Percentiles rank a stretch among this genome's conserved stretches.
Evolutionary conservation across 2,113 vertebrate genomes (phyloP).

Genomic region (Pteruthius melanotis): DNA sequence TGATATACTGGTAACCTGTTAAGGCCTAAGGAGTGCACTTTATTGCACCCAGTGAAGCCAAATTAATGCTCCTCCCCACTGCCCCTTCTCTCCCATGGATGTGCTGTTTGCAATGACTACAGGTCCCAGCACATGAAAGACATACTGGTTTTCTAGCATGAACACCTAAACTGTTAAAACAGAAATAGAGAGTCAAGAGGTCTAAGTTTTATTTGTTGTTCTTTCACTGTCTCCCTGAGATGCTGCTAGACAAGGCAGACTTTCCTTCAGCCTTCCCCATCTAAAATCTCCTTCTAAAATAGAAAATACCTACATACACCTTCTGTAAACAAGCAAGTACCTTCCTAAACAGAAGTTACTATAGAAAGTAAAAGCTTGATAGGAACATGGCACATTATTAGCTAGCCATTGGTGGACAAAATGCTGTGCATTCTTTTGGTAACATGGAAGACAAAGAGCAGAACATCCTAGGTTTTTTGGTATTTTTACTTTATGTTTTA

Average conservation of each 20-base stretch:
- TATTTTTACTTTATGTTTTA: neutral
- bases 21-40: neutral
- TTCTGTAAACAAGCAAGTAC: neutral
- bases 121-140: slow-evolving; percentile 17
- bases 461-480: neutral
- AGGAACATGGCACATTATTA: neutral
- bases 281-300: neutral
- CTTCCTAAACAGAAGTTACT: neutral
- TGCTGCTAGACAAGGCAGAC: neutral
- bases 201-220: neutral
- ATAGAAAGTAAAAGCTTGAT: neutral
- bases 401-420: neutral
- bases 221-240: neutral
- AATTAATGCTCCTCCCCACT: neutral
- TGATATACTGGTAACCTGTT: neutral
- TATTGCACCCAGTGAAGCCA: neutral
- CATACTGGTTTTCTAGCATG: neutral
- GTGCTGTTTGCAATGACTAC: neutral
- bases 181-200: slow-evolving; percentile 1
- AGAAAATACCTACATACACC: neutral
- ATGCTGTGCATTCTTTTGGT: neutral
- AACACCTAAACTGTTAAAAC: neutral
- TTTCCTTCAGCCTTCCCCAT: neutral
- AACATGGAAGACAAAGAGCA: neutral
- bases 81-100: neutral